Evolutionary conservation across 2,888 invertebrate genomes (phyloP), one percentile per base, ranked within the genome.

Genomic region (Limenitis arthemis): DNA sequence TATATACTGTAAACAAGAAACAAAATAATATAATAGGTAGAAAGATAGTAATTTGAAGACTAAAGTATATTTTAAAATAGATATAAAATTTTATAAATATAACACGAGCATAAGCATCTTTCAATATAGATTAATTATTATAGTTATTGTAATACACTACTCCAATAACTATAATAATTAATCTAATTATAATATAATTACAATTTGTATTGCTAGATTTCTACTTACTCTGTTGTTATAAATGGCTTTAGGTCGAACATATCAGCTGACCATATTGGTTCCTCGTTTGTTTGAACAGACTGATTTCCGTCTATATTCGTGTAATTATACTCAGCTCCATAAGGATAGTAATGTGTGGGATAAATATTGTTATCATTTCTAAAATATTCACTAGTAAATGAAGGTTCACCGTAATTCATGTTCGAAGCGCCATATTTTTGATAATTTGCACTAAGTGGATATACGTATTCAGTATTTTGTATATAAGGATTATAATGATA

Each of bases 271-370:
- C 64, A 67, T 49, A 55, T 50, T 20, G 55, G 48, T 28, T 53
- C 29, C 5, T 52, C 49, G 8, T 47, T 36, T 38, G 37, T 38
- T 8, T 41, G 32, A 8, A 9, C 11, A 6, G 1, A n/a, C 28
- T 48, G 40, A 33, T 30, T 36, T 43, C 20, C 30, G 41, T 53
- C 41, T 20, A 41, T 40, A 32, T 52, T 39, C 3, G 37, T 54
- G 4, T 49, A 55, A 33, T 49, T 47, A 44, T 47, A 51, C 41
- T 54, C 53, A 20, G 51, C 38, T 4, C 38, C 51, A 47, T 33
- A 48, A 1, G 74, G 72, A 55, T 73, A 77, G 57, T 73, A 73
- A 44, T 72, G 64, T 3, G 74, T 72, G 11, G 72, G 71, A 55
- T 73, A 73, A 8, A 63, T 42, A 55, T 61, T 65, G 5, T 30